Percentiles rank a stretch among this genome's conserved stretches.
Conservation (phyloP, 2,888 invertebrate genomes). For the Toxonevra muliebris region DNA sequence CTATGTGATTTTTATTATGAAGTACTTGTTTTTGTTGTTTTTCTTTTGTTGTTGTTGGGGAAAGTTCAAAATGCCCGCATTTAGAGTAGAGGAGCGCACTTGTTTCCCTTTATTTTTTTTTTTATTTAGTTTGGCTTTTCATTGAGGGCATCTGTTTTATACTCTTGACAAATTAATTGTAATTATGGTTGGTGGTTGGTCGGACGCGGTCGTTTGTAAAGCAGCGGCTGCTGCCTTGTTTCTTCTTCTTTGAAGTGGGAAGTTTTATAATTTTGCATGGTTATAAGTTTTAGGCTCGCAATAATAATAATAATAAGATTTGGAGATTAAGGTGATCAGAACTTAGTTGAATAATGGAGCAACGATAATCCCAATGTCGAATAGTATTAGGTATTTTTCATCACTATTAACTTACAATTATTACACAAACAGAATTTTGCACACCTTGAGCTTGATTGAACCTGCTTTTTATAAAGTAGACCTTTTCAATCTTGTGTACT, state of each 20-base stretch:
- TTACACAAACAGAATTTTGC: too few species aligned
- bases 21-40: neutral
- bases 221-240: neutral
- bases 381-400: too few species aligned
- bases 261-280: neutral
- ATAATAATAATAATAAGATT: too few species aligned
- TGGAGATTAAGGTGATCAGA: too few species aligned
- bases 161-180: slow-evolving; percentile 42
- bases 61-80: neutral
- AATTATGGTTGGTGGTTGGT: slow-evolving; percentile 30
- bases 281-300: too few species aligned
- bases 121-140: neutral
- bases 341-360: too few species aligned
- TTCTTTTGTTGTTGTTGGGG: neutral
- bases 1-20: too few species aligned
- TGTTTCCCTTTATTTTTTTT: neutral
- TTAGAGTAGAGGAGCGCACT: neutral
- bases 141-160: slow-evolving; percentile 43
- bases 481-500: too few species aligned
- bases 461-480: too few species aligned
- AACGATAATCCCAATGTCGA: too few species aligned
- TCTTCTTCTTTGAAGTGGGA: neutral
- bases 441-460: too few species aligned
- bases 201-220: neutral
- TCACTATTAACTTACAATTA: too few species aligned